phyloP scores from a whole-genome alignment of 2,797 vertebrate species.

The Poecilia wingei region DNA sequence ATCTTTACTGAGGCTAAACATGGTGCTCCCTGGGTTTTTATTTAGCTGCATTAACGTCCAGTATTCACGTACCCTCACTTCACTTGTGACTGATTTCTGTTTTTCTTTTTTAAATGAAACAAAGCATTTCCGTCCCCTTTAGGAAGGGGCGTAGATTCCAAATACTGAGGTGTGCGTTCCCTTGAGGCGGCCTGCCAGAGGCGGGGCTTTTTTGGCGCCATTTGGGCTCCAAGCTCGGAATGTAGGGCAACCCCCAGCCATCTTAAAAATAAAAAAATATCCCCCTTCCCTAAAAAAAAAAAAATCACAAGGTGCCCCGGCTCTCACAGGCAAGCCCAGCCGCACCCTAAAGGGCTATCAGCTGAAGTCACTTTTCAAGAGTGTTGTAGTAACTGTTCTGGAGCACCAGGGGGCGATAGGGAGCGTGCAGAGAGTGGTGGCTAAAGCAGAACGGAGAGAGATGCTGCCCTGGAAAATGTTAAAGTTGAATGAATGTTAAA shows the following conservation, averaged over 20 bases:
- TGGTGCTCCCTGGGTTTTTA: constrained; percentile 29
- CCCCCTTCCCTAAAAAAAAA: constrained; percentile 44
- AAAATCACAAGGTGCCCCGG: constrained; percentile 74
- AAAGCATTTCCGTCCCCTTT: constrained; percentile 41
- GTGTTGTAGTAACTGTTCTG: constrained; percentile 31
- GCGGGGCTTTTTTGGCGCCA: constrained; percentile 82
- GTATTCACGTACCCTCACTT: constrained; percentile 23
- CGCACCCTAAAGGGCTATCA: constrained; percentile 82
- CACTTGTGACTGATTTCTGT: constrained; percentile 35
- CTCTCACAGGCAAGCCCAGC: constrained; percentile 75
- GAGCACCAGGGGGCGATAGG: constrained; percentile 50
- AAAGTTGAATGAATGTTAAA: constrained; percentile 44
- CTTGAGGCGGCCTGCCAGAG: constrained; percentile 74
- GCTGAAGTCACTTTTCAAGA: constrained; percentile 69
- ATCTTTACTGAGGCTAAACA: background rate
- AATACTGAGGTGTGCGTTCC: constrained; percentile 66
- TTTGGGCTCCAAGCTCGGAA: constrained; percentile 81
- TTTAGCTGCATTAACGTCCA: constrained; percentile 35
- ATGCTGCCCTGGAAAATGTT: constrained; percentile 25
- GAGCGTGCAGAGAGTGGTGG: background rate
- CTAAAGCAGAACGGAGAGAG: constrained; percentile 42
- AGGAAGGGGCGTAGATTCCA: constrained; percentile 52
- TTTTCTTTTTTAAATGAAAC: constrained; percentile 11
- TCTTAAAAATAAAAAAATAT: constrained; percentile 35
- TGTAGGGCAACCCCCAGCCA: constrained; percentile 81